Evolutionary conservation across 2,888 invertebrate species (phyloP), one percentile per base, ranked within the genome.

Genomic region (Eupithecia tripunctaria): DNA sequence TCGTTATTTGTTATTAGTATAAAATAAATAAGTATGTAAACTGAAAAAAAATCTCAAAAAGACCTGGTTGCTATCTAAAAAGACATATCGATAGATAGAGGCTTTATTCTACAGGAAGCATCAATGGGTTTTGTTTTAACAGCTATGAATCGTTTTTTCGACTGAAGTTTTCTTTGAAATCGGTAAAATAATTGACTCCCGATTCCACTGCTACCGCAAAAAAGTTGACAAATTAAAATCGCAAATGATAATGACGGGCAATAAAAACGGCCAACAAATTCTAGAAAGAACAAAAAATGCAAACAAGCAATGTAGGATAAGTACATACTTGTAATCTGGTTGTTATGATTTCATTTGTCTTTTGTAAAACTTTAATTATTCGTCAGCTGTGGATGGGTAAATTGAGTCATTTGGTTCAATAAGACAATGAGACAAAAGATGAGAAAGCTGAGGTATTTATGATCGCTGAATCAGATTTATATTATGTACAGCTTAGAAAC

Each of bases 391-490:
- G 25, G 7, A 14, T 56, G 14, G 14, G 4, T 25, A 56, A 25
- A 56, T 25, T 56, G 25, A 56, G 25, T 56, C 56, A 25, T 51
- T 18, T 47, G n/a, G 8, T 21, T 51, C n/a, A 51, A 21, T 56
- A 56, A 25, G 25, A 56, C 56, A 56, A 56, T 56, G 56, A 60
- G 18, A 29, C 60, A 60, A 60, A 29, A 60, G 56, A 38, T 38
- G 38, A 60, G 60, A 18, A 60, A 29, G 27, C 60, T 29, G 8
- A 29, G 60, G 60, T 60, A 60, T 29, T 60, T 60, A 60, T 29
- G 29, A 60, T 18, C 29, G n/a, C 47, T 51, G 47, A 51, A 10
- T 51, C 10, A 51, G n/a, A 59, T 59, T 59, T 59, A 15, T 60
- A 7, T 59, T 59, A 15, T 60, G 2, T 7, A 29, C 60, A 29